These are phyloP conservation scores for Oceanites oceanicus DNA, from an alignment of 2,113 vertebrate genomes.

Conservation along the genomic window DNA sequence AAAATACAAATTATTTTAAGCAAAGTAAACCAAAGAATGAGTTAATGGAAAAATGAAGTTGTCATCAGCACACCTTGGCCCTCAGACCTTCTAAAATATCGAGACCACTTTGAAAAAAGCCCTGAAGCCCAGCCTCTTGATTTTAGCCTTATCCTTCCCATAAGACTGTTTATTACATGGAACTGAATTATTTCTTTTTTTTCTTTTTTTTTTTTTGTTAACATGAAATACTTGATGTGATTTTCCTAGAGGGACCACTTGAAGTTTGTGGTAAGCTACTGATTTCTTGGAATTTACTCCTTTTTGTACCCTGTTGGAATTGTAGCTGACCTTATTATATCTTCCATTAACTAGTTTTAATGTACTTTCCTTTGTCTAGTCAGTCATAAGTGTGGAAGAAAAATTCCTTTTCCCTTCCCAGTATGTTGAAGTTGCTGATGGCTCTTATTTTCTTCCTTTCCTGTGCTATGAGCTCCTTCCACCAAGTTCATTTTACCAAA, in stretches of 20 bases:
- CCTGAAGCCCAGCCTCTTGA: neutral
- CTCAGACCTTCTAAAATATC: neutral
- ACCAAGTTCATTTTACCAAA: neutral
- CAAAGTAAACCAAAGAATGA: neutral
- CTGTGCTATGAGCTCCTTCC: neutral
- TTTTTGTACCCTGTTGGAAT: neutral
- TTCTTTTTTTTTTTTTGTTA: neutral
- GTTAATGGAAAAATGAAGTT: neutral
- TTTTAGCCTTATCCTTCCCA: neutral
- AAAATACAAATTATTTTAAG: neutral
- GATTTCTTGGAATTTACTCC: neutral
- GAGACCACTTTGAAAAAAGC: neutral
- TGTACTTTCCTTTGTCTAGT: neutral
- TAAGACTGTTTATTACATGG: neutral
- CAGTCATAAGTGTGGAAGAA: neutral
- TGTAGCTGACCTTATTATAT: neutral
- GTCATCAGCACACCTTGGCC: neutral
- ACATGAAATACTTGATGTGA: too few relatives aligned
- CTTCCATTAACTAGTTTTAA: neutral
- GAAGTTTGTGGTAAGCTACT: constrained; percentile 45
- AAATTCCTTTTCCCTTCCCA: neutral
- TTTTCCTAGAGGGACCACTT: constrained; percentile 19
- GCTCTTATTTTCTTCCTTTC: neutral
- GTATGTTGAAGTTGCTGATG: neutral
- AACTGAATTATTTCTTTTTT: neutral